phyloP scores from a whole-genome alignment of 2,888 invertebrate genomes.

The Nipponacmea schrenckii region DNA sequence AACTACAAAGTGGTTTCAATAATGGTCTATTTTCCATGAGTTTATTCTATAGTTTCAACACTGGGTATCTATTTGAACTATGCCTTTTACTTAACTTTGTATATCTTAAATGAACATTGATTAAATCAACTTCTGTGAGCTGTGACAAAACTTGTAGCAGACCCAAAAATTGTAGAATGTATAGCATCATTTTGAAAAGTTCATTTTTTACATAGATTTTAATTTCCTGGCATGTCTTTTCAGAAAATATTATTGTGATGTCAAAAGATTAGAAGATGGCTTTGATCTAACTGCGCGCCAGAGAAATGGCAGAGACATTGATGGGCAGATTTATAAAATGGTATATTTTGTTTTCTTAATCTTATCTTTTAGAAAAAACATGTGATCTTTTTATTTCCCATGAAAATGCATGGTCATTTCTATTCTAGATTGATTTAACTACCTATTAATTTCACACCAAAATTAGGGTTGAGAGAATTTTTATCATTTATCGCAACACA shows the following conservation, averaged over 20 bases:
- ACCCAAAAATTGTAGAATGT: too few species aligned
- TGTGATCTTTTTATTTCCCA: not conserved
- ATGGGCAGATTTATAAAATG: not conserved
- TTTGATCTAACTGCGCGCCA: conserved; percentile 65
- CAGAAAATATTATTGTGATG: conserved; percentile 66
- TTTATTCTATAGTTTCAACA: too few species aligned
- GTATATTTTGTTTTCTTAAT: not conserved
- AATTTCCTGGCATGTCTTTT: conserved; percentile 21
- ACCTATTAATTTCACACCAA: not conserved
- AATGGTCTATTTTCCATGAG: too few species aligned
- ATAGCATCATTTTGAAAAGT: too few species aligned
- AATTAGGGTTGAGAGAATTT: not conserved
- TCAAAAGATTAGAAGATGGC: conserved; percentile 65
- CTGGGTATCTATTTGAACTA: too few species aligned
- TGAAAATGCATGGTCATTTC: not conserved
- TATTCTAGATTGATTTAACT: not conserved
- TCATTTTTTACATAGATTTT: too few species aligned
- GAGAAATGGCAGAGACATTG: conserved; percentile 7
- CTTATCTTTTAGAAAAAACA: not conserved
- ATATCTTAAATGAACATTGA: too few species aligned
- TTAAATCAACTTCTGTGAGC: too few species aligned
- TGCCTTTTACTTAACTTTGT: too few species aligned
- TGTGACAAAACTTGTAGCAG: too few species aligned
- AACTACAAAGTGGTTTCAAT: too few species aligned
- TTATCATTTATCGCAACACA: not conserved